Percentiles rank a stretch among this genome's conserved stretches.
Conservation (phyloP, 2,797 vertebrate genomes). For the Gephyroberyx darwinii region DNA sequence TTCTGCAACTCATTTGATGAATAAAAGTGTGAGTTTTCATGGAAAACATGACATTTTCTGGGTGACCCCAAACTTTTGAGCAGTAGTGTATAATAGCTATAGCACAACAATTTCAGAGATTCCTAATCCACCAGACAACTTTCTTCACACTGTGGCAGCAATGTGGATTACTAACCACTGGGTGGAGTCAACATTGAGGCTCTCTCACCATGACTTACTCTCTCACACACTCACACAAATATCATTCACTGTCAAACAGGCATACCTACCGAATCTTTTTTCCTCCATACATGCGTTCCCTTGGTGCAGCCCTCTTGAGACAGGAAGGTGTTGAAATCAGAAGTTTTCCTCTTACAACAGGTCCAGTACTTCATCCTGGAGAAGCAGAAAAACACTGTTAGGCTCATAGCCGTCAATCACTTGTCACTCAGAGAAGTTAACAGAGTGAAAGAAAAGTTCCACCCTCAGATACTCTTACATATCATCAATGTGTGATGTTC, state of each 20-base stretch:
- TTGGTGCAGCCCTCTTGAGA: constrained; percentile 93
- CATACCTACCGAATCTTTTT: constrained; percentile 87
- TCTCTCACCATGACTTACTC: background rate
- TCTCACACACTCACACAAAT: constrained; percentile 1
- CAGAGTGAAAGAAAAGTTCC: background rate
- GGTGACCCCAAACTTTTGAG: too few species aligned
- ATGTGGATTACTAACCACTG: constrained; percentile 47
- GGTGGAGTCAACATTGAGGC: constrained; percentile 56
- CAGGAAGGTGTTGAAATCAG: constrained; percentile 97
- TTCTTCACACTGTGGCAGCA: background rate
- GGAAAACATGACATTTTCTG: too few species aligned
- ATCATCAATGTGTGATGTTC: too few species aligned
- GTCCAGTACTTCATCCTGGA: constrained; percentile 99
- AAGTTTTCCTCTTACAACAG: constrained; percentile 98
- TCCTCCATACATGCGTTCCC: constrained; percentile 91
- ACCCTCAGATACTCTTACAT: too few species aligned
- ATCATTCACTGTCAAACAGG: constrained; percentile 6
- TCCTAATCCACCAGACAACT: background rate
- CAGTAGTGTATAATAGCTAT: too few species aligned
- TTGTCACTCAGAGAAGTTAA: constrained; percentile 44
- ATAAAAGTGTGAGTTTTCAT: too few species aligned
- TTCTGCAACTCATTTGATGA: too few species aligned
- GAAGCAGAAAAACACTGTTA: constrained; percentile 31
- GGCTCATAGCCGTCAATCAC: constrained; percentile 46
- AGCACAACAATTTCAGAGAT: background rate